Base-by-base conservation (phyloP, 2,888 invertebrate genomes). In the Epistrophe eligans region DNA sequence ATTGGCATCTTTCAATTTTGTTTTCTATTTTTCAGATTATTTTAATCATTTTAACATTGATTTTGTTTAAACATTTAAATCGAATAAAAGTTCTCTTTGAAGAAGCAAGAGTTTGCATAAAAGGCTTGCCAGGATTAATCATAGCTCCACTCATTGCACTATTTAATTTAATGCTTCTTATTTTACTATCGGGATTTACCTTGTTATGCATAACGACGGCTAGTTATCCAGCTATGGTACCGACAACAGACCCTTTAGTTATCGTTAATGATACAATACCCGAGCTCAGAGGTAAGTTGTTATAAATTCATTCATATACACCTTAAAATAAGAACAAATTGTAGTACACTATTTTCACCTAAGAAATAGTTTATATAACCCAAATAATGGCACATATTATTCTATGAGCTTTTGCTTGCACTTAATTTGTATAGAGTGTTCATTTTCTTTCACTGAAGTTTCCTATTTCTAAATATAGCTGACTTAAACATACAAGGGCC, bases 181-280 rank as follows among this genome's bases (percentile, higher is more conserved):
- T 48, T 17, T 13, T 35, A 0, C 17, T 66, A 17, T 48, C 66
- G 5, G 35, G 17, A 1, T 66, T 35, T 17, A 66, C 66, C 0
- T 48, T 66, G 8, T 32, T 66, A 10, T 66, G 66, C 9, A 9
- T 66, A 4, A 66, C 45, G 2, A 66, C 66, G 0, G 45, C 66
- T n/a, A 66, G 7, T 0, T 35, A 13, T 66, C 48, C 66, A 40
- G 4, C 10, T 0, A 11, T 0, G 4, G 13, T 5, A 13, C 40
- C 40, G 0, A 40, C 13, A 13, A 40, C 4, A 40, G 40, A 13
- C 1, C 0, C 0, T 11, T n/a, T n/a, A n/a, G 40, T 13, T 13
- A 2, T 40, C 4, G 10, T 0, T 38, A 10, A 38, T 13, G 40
- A 13, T 4, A n/a, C 10, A n/a, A 4, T 57, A 17, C 6, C 5